Evolutionary conservation across 2,797 vertebrate genomes (phyloP), one percentile per base, ranked within the genome.

Genomic region (Sus cebifrons): DNA sequence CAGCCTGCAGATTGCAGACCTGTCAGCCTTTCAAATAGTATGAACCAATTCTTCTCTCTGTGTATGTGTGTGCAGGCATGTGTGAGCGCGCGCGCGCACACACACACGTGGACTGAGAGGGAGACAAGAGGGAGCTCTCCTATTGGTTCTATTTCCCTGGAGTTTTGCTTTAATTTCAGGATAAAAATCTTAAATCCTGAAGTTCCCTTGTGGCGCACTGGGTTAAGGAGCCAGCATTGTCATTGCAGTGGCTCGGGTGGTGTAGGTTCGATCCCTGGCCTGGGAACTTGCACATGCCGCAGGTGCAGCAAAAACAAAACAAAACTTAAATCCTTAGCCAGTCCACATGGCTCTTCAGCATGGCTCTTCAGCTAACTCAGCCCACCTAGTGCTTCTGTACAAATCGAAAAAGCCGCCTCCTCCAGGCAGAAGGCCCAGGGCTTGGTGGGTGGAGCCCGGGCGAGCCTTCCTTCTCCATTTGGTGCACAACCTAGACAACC

Each of bases 401-500:
- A 12, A 23, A n/a, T 20, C 29, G 62, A 62, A 36, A 64, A 71
- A 85, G 75, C 12, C 58, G 15, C 18, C 2, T 0, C n/a, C 12
- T 68, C 23, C 13, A 6, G 81, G 44, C 9, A 32, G 78, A 29
- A 15, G 20, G 14, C 36, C 17, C 27, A 20, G 5, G 54, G 75
- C 62, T 16, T 12, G 23, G 32, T 1, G 25, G 23, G 18, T 18
- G 54, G 49, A 40, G 89, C 62, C 10, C 3, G 14, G 11, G 4
- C 0, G 29, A 14, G 16, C 4, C 10, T 9, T 49, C 17, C 14
- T 11, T 5, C 29, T 92, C 1, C 8, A 12, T 6, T 0, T 6
- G 1, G 2, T 5, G 7, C 25, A 52, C 32, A 44, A 3, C 44
- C 13, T 20, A 56, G 60, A 36, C 65, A 62, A 10, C 27, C 6